phyloP scores from a whole-genome alignment of 2,113 vertebrate genomes.

The Bambusicola thoracicus region DNA sequence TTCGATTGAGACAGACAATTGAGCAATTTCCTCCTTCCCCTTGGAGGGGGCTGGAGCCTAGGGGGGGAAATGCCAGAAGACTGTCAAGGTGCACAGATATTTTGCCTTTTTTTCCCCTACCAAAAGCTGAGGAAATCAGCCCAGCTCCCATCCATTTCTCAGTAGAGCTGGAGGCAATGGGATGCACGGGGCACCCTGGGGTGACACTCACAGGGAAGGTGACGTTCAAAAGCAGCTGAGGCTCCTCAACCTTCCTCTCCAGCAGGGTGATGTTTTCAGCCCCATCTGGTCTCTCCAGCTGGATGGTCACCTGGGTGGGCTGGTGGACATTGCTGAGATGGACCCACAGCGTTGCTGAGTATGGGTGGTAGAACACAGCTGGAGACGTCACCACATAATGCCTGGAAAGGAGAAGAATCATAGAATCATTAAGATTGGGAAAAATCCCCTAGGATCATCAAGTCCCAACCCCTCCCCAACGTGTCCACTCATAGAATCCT shows the following conservation, averaged over 20 bases:
- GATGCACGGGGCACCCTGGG: not conserved
- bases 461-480: too few relatives aligned
- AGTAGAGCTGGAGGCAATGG: not conserved
- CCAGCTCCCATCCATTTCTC: not conserved
- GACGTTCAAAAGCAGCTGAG: not conserved
- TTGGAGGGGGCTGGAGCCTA: not conserved
- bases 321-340: not conserved
- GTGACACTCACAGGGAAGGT: conserved; percentile 9
- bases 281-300: not conserved
- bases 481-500: too few relatives aligned
- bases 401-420: not conserved
- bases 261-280: not conserved
- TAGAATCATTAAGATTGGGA: too few relatives aligned
- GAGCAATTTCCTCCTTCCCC: not conserved
- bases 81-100: not conserved
- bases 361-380: conserved; percentile 9
- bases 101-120: too few relatives aligned
- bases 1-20: not conserved
- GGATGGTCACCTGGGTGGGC: not conserved
- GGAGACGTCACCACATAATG: not conserved
- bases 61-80: not conserved
- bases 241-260: not conserved
- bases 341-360: not conserved
- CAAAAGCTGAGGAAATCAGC: not conserved
- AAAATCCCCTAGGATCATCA: too few relatives aligned